Base-by-base conservation (phyloP, 2,797 vertebrate species). In the Gobionotothen gibberifrons region DNA sequence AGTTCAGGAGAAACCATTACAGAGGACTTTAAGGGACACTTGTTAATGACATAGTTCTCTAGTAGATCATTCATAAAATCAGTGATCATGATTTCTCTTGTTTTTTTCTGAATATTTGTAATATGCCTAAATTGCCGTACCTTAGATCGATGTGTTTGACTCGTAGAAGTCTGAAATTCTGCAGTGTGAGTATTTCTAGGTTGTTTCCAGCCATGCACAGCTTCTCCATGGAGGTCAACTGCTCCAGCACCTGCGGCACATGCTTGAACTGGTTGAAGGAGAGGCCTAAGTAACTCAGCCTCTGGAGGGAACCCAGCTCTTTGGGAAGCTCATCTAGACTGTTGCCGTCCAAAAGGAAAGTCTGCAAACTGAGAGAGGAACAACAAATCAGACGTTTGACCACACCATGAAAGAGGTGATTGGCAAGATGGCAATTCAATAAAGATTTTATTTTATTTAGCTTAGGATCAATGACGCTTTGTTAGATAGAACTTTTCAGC, bases 161-260 rank as follows among this genome's bases (percentile, higher is more conserved):
- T 36, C 96, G 96, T 56, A 97, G 94, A 91, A 97, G 95, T 76
- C 93, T 89, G 79, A 99, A 94, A 22, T 92, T 88, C 88, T 96
- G 96, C 21, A 99, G 91, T 43, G 85, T 87, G 46, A 99, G 93
- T 0, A 85, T 94, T 59, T 95, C 93, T 53, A 99, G 68, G 87
- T 94, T 94, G 89, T 99, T 99, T 66, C 98, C 98, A 1, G 97
- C 95, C 98, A 99, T 98, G 78, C 98, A 99, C 40, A 99, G 96
- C 70, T 96, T 96, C 88, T 99, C 98, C 94, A 98, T 93, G 69
- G 95, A 94, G 44, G 93, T 87, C 78, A 99, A 70, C 49, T 96
- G 96, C 93, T 98, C 96, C 87, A 99, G 84, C 29, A 98, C 96
- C 46, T 93, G 92, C 4, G 98, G 98, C 87, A 99, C 93, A 85